Base-by-base conservation (phyloP, 2,113 vertebrate species). In the Trachemys scripta region DNA sequence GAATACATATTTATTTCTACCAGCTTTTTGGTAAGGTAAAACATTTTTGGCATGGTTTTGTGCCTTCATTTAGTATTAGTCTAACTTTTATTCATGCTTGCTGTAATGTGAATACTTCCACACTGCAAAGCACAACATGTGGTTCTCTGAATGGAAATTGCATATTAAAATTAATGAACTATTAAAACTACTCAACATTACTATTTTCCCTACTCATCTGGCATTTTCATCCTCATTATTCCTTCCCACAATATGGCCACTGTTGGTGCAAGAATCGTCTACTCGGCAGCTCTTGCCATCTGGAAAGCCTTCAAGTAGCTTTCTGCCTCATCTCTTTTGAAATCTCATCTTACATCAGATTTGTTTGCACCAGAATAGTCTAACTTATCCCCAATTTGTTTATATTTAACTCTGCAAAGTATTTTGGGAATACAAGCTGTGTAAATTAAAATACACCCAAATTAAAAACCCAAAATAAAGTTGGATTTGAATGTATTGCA, bases 141-240 rank as follows among this genome's bases (percentile, higher is more conserved):
- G 31, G 35, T 76, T 3, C 53, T 83, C 51, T 80, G 72, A 56
- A 5, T 2, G 6, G 38, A 35, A 90, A 88, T 9, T 78, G 53
- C 22, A 25, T 53, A 62, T 69, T 69, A 5, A 78, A 93, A 92
- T 51, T 80, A n/a, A 29, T 14, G 75, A 88, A 38, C 29, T 62
- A 87, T 35, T 27, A 90, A 17, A 94, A 72, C 35, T 38, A 72
- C 65, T 22, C 35, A 69, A n/a, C 65, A 69, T 38, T 17, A 72
- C n/a, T 84, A 72, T 85, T 91, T 38, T 24, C 42, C 90, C 35
- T 10, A 50, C 54, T 91, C 1, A 82, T 86, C 90, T 84, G 53
- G 24, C 87, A 85, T 72, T 88, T 49, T 83, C 93, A 47, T 89
- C 11, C 13, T 95, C 62, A 45, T 83, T 92, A 89, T 51, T 91